phyloP scores from a whole-genome alignment of 2,113 vertebrate genomes.

The Lontra canadensis region DNA sequence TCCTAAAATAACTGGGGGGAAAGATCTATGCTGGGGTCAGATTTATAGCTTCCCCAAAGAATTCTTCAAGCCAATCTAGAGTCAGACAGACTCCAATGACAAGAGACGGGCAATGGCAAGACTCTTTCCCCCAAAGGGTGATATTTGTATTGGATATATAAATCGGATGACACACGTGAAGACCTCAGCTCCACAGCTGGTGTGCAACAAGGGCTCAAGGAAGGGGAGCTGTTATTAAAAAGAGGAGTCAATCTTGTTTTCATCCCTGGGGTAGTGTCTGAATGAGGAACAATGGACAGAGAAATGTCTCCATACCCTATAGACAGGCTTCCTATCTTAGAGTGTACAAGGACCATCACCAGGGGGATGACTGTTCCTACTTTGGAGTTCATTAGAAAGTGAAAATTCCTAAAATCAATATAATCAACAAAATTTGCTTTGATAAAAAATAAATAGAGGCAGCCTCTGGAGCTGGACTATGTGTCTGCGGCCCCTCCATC shows the following conservation, averaged over 20 bases:
- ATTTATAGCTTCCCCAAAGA: slow-evolving; percentile 32
- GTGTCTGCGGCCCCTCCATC: not conserved
- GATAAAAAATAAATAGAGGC: not conserved
- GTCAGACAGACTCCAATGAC: not conserved
- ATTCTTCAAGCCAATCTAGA: not conserved
- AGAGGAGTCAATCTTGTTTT: not conserved
- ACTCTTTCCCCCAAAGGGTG: not conserved
- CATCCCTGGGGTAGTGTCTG: not conserved
- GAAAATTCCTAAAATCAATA: slow-evolving; percentile 28
- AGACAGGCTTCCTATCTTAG: slow-evolving; percentile 11
- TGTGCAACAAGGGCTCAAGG: not conserved
- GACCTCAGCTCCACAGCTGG: not conserved
- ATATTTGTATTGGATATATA: not conserved
- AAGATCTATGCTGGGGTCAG: not conserved
- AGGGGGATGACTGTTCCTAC: not conserved
- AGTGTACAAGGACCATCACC: not conserved
- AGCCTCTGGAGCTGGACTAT: not conserved
- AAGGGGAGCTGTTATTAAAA: not conserved
- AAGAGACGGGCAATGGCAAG: not conserved
- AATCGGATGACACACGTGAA: not conserved
- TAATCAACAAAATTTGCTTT: not conserved
- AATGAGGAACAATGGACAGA: not conserved
- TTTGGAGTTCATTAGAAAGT: not conserved
- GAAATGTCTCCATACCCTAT: not conserved
- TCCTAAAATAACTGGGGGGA: not conserved